These are phyloP conservation scores for Cantharis lateralis DNA, from an alignment of 2,888 invertebrate species.

Conservation along the genomic window DNA sequence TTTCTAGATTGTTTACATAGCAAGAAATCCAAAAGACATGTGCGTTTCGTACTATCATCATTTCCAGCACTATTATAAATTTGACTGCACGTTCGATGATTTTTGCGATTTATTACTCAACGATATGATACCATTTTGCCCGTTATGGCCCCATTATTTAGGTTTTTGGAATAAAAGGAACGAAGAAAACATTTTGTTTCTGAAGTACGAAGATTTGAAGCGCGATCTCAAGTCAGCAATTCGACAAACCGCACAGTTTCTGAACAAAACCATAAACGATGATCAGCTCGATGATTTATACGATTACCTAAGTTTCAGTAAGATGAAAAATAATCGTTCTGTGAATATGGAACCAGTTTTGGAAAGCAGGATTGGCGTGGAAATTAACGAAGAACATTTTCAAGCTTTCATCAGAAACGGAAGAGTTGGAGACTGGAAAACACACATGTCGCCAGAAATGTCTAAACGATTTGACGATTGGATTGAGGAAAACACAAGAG, in stretches of 20 bases:
- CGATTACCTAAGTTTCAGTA: slow-evolving; percentile 47
- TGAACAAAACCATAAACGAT: slow-evolving; percentile 68
- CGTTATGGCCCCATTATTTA: slow-evolving; percentile 66
- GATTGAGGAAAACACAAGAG: slow-evolving; percentile 66
- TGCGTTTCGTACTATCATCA: slow-evolving; percentile 89
- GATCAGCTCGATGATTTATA: slow-evolving; percentile 62
- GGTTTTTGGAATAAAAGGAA: slow-evolving; percentile 73
- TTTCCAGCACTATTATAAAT: slow-evolving; percentile 71
- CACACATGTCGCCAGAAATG: slow-evolving; percentile 72
- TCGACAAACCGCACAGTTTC: slow-evolving; percentile 71
- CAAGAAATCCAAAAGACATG: slow-evolving; percentile 89
- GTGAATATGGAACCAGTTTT: slow-evolving; percentile 60
- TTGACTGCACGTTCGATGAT: slow-evolving; percentile 66
- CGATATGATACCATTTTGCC: slow-evolving; percentile 67
- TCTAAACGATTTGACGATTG: slow-evolving; percentile 75
- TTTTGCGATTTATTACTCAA: slow-evolving; percentile 75
- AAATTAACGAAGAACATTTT: slow-evolving; percentile 39
- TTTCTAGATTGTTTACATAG: slow-evolving; percentile 79
- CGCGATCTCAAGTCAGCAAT: slow-evolving; percentile 69
- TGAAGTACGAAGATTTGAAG: slow-evolving; percentile 85
- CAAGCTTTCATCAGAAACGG: slow-evolving; percentile 58
- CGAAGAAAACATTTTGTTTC: slow-evolving; percentile 74
- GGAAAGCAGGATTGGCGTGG: slow-evolving; percentile 44
- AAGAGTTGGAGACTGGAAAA: slow-evolving; percentile 54
- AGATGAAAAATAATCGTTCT: slow-evolving; percentile 64